These are phyloP conservation scores for Nixonia krombeini DNA, from an alignment of 1,140 invertebrate genomes.

Conservation along the genomic window DNA sequence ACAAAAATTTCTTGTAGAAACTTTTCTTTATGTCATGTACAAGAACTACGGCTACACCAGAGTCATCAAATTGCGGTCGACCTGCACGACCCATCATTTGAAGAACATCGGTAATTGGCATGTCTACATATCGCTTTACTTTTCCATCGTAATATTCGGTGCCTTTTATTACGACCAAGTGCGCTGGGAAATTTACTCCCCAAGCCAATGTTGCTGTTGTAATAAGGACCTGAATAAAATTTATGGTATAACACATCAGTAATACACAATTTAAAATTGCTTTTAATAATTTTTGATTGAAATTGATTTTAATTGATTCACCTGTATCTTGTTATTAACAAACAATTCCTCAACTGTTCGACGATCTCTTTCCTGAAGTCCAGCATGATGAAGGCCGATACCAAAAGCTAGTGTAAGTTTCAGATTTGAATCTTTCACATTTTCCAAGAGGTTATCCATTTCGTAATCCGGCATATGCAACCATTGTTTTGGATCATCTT, in stretches of 20 bases:
- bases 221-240: slow-evolving; percentile 83
- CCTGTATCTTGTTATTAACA: slow-evolving; percentile 97
- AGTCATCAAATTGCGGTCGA: slow-evolving; percentile 95
- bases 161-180: slow-evolving; percentile 86
- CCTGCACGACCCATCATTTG: slow-evolving; percentile 99
- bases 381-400: slow-evolving; percentile 98
- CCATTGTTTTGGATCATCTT: slow-evolving; percentile 96
- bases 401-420: slow-evolving; percentile 96
- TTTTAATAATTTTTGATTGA: too few species aligned
- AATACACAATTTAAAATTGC: too few species aligned
- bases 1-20: slow-evolving; percentile 99
- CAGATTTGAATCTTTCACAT: slow-evolving; percentile 91
- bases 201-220: slow-evolving; percentile 98
- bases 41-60: slow-evolving; percentile 95
- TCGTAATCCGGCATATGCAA: slow-evolving; percentile 89
- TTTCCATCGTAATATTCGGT: slow-evolving; percentile 99
- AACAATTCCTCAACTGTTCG: slow-evolving; percentile 95
- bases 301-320: slow-evolving; percentile 53
- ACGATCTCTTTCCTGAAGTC: slow-evolving; percentile 91
- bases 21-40: slow-evolving; percentile 99
- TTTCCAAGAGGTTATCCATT: slow-evolving; percentile 82
- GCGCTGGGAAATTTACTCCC: slow-evolving; percentile 99
- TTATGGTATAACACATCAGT: slow-evolving; percentile 23
- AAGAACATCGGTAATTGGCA: slow-evolving; percentile 98
- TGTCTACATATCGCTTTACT: slow-evolving; percentile 96